phyloP scores from a whole-genome alignment of 2,113 vertebrate genomes.

The Xenopus tropicalis region DNA sequence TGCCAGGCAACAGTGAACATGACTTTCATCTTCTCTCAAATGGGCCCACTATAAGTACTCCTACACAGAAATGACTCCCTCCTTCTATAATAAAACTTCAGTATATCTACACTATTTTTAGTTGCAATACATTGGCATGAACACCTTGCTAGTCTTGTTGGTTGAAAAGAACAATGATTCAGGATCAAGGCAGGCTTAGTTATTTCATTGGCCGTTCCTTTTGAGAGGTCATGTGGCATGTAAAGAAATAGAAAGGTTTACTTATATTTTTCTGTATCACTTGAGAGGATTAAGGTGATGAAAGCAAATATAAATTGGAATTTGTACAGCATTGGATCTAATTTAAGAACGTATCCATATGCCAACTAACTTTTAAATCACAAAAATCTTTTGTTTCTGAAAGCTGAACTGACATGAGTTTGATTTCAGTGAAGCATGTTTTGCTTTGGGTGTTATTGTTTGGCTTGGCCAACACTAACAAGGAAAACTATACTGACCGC shows the following conservation, averaged over 20 bases:
- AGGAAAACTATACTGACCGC: conserved; percentile 63
- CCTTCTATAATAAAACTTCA: too few relatives aligned
- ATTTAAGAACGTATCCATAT: conserved; percentile 70
- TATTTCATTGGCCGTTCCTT: too few relatives aligned
- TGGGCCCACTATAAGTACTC: too few relatives aligned
- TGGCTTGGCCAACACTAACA: conserved; percentile 66
- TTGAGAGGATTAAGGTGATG: conserved; percentile 61
- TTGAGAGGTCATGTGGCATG: too few relatives aligned
- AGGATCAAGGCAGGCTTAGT: too few relatives aligned
- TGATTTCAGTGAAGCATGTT: conserved; percentile 72
- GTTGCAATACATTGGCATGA: too few relatives aligned
- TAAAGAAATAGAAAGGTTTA: conserved; percentile 57
- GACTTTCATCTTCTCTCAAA: too few relatives aligned
- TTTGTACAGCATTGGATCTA: conserved; percentile 68
- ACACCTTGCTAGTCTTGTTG: too few relatives aligned
- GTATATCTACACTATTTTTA: too few relatives aligned
- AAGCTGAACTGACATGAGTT: conserved; percentile 69
- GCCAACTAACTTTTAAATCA: conserved; percentile 74
- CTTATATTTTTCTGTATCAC: conserved; percentile 61
- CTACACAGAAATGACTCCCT: too few relatives aligned
- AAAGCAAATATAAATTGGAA: conserved; percentile 65
- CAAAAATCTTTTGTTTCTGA: conserved; percentile 72
- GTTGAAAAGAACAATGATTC: too few relatives aligned
- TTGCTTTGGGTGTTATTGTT: conserved; percentile 78
- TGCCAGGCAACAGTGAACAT: too few relatives aligned